Conservation (phyloP, 2,797 vertebrate species). For the Allobates femoralis region DNA sequence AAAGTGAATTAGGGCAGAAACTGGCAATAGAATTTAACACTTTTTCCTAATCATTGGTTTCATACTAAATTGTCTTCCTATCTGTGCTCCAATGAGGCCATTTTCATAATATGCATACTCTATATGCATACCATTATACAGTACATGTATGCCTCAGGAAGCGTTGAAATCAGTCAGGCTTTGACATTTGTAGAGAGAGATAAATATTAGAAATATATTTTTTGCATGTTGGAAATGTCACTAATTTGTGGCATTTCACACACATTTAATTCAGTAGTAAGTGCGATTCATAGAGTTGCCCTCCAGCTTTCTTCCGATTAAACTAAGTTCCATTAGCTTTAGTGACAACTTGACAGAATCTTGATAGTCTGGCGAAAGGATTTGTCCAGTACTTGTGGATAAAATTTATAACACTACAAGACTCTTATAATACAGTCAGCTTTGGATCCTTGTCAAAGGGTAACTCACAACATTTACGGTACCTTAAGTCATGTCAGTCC, state of each 20-base stretch:
- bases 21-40: neutral
- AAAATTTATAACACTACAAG: neutral
- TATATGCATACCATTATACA: slow-evolving; percentile 17
- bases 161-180: neutral
- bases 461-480: neutral
- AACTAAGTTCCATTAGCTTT: slow-evolving; percentile 2
- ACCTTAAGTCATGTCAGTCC: neutral
- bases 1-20: neutral
- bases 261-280: slow-evolving; percentile 13
- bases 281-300: slow-evolving; percentile 23
- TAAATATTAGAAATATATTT: neutral
- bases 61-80: neutral
- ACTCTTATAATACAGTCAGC: neutral
- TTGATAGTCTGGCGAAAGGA: neutral
- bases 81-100: neutral
- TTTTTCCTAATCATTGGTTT: neutral
- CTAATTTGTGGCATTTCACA: slow-evolving; percentile 40
- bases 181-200: slow-evolving; percentile 8
- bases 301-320: slow-evolving; percentile 40
- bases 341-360: neutral
- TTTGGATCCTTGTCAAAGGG: neutral
- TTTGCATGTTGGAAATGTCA: slow-evolving; percentile 29
- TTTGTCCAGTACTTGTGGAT: neutral
- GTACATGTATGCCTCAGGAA: neutral
- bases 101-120: neutral